Conservation (phyloP, 2,888 invertebrate species). For the Macrosiphum euphorbiae region DNA sequence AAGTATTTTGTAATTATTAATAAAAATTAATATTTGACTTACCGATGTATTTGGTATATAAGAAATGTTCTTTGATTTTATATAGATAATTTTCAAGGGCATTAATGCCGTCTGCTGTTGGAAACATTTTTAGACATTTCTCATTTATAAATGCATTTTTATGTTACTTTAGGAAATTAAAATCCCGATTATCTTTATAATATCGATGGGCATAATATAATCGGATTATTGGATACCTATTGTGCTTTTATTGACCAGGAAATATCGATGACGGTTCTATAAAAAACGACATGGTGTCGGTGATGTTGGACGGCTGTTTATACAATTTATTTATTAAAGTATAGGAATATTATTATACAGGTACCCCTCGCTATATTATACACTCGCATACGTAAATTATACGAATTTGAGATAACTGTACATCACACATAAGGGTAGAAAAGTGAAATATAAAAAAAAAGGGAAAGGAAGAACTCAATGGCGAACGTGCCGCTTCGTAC, state of each 20-base stretch:
- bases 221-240: conserved; percentile 25
- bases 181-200: background rate
- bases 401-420: conserved; percentile 54
- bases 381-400: background rate
- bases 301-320: conserved; percentile 34
- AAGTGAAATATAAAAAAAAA: background rate
- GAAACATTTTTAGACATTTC: background rate
- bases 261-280: background rate
- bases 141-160: background rate
- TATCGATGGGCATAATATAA: background rate
- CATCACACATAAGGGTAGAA: conserved; percentile 38
- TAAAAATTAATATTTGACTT: background rate
- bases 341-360: background rate
- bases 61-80: background rate
- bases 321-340: conserved; percentile 22
- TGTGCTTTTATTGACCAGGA: background rate
- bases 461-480: conserved; percentile 32
- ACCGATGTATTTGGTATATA: background rate
- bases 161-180: background rate
- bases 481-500: conserved; percentile 52
- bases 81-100: background rate
- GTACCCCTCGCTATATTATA: background rate
- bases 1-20: background rate
- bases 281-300: background rate
- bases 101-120: background rate